Conservation (phyloP, 2,797 vertebrate species). For the Pantherophis alleghaniensis region DNA sequence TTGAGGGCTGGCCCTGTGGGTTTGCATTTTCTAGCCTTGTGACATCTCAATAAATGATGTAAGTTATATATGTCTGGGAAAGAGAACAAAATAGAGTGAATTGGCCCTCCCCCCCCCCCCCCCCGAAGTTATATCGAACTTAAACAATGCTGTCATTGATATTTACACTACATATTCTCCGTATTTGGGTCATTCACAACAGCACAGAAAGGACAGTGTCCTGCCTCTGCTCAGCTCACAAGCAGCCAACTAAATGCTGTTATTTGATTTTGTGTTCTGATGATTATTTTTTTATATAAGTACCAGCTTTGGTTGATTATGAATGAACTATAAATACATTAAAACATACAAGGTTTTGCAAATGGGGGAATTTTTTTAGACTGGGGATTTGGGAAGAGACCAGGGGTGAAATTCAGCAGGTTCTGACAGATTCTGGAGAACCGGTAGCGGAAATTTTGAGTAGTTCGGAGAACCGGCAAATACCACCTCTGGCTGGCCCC, state of each 20-base stretch:
- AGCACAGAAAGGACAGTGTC: slow-evolving; percentile 10
- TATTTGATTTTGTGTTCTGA: slow-evolving; percentile 19
- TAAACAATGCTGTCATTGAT: slow-evolving; percentile 27
- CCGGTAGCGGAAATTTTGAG: too few species aligned
- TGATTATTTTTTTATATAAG: slow-evolving; percentile 1
- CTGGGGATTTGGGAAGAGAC: neutral
- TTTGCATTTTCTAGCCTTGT: neutral
- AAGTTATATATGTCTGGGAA: slow-evolving; percentile 4
- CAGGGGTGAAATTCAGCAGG: too few species aligned
- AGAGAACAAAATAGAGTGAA: slow-evolving; percentile 2
- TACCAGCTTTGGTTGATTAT: neutral
- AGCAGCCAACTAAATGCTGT: neutral
- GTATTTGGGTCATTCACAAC: slow-evolving; percentile 4
- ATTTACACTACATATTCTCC: neutral
- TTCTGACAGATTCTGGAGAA: too few species aligned
- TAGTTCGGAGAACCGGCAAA: too few species aligned
- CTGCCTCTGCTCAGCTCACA: slow-evolving; percentile 1
- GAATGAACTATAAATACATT: slow-evolving; percentile 46
- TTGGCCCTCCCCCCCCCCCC: neutral
- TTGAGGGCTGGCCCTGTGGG: neutral
- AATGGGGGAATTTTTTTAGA: neutral
- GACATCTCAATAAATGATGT: slow-evolving; percentile 15
- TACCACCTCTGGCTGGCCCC: too few species aligned
- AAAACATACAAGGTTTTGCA: slow-evolving; percentile 17
- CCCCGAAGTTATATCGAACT: slow-evolving; percentile 10